Evolutionary conservation across 2,797 vertebrate genomes (phyloP), one percentile per base, ranked within the genome.

Genomic region (Scolopax bukidnonensis): DNA sequence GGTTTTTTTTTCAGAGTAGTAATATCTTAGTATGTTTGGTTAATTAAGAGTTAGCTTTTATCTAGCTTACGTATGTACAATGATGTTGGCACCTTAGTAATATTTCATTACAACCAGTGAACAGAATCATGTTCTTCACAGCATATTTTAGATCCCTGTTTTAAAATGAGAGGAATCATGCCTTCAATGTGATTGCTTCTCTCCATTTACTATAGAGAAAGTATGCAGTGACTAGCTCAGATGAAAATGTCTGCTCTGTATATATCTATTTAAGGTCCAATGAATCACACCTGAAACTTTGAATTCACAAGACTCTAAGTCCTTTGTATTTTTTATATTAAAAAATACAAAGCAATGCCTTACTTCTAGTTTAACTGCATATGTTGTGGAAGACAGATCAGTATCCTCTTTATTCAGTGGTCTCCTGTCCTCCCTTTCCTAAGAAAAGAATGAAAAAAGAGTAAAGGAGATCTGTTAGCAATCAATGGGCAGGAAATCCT

Each of bases 231-330:
- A 84, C 56, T 50, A 78, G 32, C 28, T 89, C 25, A 78, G 80
- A 90, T 61, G 50, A 92, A 94, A 94, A 81, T 71, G 18, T 84
- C 73, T 88, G 24, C 12, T 93, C 48, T 78, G 48, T 88, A 51
- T 86, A 30, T 84, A 45, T 57, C 48, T 81, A 64, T 84, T 91
- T 87, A 64, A 95, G 75, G 50, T 88, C 14, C 61, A 88, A 15
- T 78, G 80, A 92, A 89, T 92, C 86, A 93, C 45, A 61, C 20
- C 45, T 78, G 57, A 74, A 87, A 91, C 18, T 78, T 38, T 36
- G 65, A 64, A 94, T 90, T 86, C 40, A 80, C 48, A 60, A 16
- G 50, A 48, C 48, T 56, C 30, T 17, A 69, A 45, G 24, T 67
- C 56, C 27, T 84, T 90, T 75, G 51, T 77, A 63, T 57, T 80